Percentiles rank a stretch among this genome's conserved stretches.
These are phyloP conservation scores for Tinamus guttatus DNA, from an alignment of 2,113 vertebrate species.

Conservation along the genomic window DNA sequence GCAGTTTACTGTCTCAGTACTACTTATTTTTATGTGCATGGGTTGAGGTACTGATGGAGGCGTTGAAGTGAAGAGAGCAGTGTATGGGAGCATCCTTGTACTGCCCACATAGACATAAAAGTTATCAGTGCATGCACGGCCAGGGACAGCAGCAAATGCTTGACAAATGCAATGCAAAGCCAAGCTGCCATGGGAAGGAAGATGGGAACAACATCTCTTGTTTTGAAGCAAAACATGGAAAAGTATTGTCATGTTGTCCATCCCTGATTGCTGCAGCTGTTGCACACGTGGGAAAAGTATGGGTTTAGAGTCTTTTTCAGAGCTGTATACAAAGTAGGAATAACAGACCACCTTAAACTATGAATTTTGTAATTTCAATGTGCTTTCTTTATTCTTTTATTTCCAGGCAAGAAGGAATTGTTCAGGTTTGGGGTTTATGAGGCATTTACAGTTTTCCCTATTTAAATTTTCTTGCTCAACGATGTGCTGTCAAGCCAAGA, in stretches of 20 bases:
- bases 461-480: neutral
- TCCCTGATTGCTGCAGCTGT: neutral
- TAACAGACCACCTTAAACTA: neutral
- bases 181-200: fast-evolving
- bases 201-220: neutral
- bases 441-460: neutral
- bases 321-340: neutral
- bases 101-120: fast-evolving
- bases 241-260: neutral
- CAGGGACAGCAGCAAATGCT: neutral
- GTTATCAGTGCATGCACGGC: fast-evolving
- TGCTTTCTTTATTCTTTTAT: neutral
- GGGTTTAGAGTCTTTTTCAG: neutral
- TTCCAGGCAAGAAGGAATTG: neutral
- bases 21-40: fast-evolving
- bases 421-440: neutral
- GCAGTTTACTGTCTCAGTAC: neutral
- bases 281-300: neutral
- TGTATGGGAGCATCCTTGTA: fast-evolving
- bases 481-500: neutral
- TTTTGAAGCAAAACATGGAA: neutral
- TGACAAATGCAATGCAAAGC: neutral
- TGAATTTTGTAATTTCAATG: neutral
- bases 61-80: fast-evolving
- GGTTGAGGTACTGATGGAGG: neutral